Conservation (phyloP, 2,113 vertebrate species). For the Rattus rattus region DNA sequence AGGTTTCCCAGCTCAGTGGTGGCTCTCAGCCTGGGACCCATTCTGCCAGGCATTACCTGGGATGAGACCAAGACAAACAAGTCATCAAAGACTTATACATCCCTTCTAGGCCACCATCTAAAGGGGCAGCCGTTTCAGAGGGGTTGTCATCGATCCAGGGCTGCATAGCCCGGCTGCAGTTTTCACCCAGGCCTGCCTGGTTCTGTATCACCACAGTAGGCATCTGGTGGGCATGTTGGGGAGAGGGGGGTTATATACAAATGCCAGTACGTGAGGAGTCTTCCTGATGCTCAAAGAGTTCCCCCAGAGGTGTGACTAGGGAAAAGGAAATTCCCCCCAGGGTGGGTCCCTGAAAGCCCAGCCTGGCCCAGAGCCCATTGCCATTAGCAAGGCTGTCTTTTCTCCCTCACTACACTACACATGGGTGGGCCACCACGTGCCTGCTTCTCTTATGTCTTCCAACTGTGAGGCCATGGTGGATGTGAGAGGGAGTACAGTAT, state of each 20-base stretch:
- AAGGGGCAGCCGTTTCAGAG: constrained; percentile 23
- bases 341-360: background rate
- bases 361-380: background rate
- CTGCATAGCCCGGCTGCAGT: constrained; percentile 22
- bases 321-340: background rate
- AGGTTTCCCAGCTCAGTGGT: background rate
- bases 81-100: background rate
- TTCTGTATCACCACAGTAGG: background rate
- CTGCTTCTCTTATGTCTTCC: background rate
- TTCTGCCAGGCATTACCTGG: background rate
- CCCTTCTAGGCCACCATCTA: background rate
- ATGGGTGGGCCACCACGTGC: background rate
- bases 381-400: background rate
- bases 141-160: constrained; percentile 14
- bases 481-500: background rate
- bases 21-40: background rate
- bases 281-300: background rate
- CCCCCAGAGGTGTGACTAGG: too few relatives aligned
- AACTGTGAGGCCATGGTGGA: background rate
- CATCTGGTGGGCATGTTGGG: background rate
- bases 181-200: background rate
- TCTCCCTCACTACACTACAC: background rate
- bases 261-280: background rate
- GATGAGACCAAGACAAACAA: background rate
- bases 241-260: background rate